These are phyloP conservation scores for Accipiter virgatus DNA, from an alignment of 2,113 vertebrate species.

Conservation along the genomic window DNA sequence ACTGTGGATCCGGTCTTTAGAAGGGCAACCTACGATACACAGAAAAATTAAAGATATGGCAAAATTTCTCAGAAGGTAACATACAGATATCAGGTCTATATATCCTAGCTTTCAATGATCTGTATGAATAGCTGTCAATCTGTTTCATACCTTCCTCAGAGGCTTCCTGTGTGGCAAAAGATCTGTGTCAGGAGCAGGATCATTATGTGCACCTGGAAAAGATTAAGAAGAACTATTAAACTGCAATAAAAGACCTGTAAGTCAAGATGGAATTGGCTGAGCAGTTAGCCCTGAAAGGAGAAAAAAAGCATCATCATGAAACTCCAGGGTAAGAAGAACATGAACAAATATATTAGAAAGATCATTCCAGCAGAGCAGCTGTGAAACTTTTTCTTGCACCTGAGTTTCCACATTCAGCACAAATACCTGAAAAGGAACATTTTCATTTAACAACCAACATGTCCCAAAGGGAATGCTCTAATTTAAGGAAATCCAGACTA, in stretches of 20 bases:
- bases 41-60: not conserved
- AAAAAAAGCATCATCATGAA: conserved; percentile 66
- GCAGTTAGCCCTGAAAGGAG: conserved; percentile 70
- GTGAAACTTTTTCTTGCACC: not conserved
- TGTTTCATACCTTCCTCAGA: conserved; percentile 8
- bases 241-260: conserved; percentile 72
- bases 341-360: not conserved
- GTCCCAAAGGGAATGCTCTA: not conserved
- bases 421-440: not conserved
- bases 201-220: conserved; percentile 78
- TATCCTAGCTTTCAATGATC: not conserved
- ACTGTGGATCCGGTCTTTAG: not conserved
- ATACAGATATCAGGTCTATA: not conserved
- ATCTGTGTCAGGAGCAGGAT: conserved; percentile 76
- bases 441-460: not conserved
- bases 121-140: not conserved
- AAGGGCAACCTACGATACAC: not conserved
- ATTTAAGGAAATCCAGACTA: conserved; percentile 4
- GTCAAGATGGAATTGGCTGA: conserved; percentile 75
- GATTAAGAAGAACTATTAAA: conserved; percentile 79
- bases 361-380: not conserved
- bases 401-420: not conserved
- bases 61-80: not conserved
- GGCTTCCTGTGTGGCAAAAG: conserved; percentile 75
- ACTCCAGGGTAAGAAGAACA: conserved; percentile 65